Conservation (phyloP, 2,113 vertebrate genomes). For the Megaceryle maxima region DNA sequence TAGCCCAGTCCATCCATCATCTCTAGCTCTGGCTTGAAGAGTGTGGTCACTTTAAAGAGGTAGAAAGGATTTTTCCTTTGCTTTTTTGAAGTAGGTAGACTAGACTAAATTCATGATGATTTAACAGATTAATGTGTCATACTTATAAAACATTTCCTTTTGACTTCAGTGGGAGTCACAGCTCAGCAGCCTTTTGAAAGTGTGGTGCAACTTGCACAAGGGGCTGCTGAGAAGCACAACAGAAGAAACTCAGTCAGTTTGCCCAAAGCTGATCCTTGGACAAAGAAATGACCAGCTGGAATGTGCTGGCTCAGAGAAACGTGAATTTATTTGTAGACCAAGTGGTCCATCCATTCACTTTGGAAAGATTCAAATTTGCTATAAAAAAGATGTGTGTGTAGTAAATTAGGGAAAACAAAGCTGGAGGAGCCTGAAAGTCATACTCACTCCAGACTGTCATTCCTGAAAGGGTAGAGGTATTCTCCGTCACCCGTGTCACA, state of each 20-base stretch:
- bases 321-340: not conserved
- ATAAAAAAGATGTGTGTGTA: accelerated
- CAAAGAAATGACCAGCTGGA: not conserved
- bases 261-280: not conserved
- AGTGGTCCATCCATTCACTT: not conserved
- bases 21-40: not conserved
- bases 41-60: not conserved
- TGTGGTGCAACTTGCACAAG: not conserved
- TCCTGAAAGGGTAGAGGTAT: constrained; percentile 70
- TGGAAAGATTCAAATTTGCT: not conserved
- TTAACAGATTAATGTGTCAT: not conserved
- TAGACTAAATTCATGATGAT: not conserved
- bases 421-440: not conserved
- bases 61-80: not conserved
- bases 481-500: constrained; percentile 67
- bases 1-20: not conserved
- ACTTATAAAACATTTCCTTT: not conserved
- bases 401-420: not conserved
- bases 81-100: not conserved
- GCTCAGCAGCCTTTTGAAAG: not conserved
- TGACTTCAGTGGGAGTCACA: not conserved
- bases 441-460: constrained; percentile 60
- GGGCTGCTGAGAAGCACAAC: not conserved
- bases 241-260: not conserved
- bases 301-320: not conserved